Evolutionary conservation across 1,140 invertebrate species (phyloP).

Genomic region (Pemphigus obesinymphae): DNA sequence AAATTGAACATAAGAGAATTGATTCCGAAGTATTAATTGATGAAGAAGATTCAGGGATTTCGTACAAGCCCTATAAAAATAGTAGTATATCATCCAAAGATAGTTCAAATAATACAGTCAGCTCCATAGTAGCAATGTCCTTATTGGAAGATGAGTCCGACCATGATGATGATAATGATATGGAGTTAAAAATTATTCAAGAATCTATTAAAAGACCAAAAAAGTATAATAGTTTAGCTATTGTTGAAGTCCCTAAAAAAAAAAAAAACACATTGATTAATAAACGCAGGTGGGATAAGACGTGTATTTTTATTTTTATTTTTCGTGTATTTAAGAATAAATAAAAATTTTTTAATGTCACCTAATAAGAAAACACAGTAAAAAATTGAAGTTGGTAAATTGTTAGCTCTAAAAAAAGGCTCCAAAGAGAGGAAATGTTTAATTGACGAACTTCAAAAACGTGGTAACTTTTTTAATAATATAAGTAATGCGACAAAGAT

Average conservation of each 20-base stretch:
- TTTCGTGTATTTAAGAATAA: background rate
- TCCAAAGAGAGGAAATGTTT: background rate
- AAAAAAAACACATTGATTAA: background rate
- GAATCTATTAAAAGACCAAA: background rate
- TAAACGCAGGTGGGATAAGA: background rate
- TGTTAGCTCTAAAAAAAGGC: background rate
- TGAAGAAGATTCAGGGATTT: background rate
- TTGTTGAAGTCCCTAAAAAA: background rate
- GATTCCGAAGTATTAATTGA: background rate
- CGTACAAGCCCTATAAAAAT: background rate
- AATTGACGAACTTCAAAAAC: background rate
- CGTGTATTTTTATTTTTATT: too few species aligned
- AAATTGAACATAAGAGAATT: background rate
- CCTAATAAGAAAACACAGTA: background rate
- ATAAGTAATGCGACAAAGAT: background rate
- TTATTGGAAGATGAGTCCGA: background rate
- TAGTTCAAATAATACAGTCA: background rate
- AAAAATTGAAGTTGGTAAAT: background rate
- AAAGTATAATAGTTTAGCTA: background rate
- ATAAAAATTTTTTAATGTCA: background rate
- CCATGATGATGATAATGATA: background rate
- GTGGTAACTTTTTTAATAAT: background rate
- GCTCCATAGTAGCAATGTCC: background rate
- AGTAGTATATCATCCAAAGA: background rate
- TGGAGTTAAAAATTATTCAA: too few species aligned